Evolutionary conservation across 2,888 invertebrate species (phyloP), one percentile per base, ranked within the genome.

Genomic region (Sericinus montela): DNA sequence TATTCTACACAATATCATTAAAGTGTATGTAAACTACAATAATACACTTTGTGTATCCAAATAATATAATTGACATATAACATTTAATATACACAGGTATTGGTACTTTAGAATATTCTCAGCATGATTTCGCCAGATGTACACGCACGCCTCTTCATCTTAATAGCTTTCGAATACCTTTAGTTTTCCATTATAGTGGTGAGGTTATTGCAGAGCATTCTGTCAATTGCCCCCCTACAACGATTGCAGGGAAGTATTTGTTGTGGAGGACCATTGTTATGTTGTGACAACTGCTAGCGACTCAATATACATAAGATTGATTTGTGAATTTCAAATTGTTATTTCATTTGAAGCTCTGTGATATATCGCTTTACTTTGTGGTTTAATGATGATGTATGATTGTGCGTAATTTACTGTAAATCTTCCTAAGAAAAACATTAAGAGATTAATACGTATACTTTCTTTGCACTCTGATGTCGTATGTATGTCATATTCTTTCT

Each of bases 281-380:
- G 63, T 66, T 71, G 65, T 75, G 75, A 75, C 75, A 72, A 65
- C 64, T 67, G 68, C 67, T 68, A 61, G 60, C 57, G 55, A 57
- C 63, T 64, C 63, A 62, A 65, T 68, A 59, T 60, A 66, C 58
- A 61, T 60, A 72, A 71, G 78, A 78, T 75, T 69, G 75, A 78
- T 75, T 61, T 64, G 62, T 55, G 52, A 58, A 62, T 43, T 48
- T 48, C 30, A 38, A 48, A 37, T 48, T 37, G 42, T 25, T 37
- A 14, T 48, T 48, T 38, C 25, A 15, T 43, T 38, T 23, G 14
- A n/a, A 48, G 36, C 38, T 41, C 13, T 7, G 39, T 47, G 43
- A 51, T 45, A 11, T 37, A 39, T 45, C 13, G 36, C 34, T 9
- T 11, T 30, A 25, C 25, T 35, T 39, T 45, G 36, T 39, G 15